phyloP scores from a whole-genome alignment of 2,888 invertebrate genomes.

The Eristalis intricaria region DNA sequence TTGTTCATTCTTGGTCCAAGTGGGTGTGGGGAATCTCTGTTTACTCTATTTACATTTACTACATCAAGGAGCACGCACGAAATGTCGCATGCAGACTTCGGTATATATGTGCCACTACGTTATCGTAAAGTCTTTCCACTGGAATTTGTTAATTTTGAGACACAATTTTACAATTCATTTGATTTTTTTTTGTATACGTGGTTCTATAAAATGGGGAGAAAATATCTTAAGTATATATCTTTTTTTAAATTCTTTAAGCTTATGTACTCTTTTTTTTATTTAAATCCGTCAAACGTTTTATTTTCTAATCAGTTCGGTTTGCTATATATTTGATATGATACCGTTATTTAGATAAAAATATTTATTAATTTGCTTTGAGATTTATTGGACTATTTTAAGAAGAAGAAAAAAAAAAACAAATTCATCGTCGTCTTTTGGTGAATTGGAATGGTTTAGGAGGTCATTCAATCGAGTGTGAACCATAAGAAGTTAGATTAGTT shows the following conservation, averaged over 20 bases:
- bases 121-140: background rate
- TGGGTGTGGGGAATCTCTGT: constrained; percentile 5
- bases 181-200: constrained; percentile 2
- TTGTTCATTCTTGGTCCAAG: constrained; percentile 25
- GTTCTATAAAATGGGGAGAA: constrained; percentile 10
- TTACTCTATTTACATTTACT: background rate
- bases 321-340: constrained; percentile 27
- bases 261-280: background rate
- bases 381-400: background rate
- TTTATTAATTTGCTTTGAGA: background rate
- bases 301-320: constrained; percentile 40
- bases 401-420: background rate
- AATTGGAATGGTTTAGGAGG: background rate
- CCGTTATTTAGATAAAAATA: background rate
- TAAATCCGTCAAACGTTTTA: constrained; percentile 33
- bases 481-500: too few species aligned
- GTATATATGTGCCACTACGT: background rate
- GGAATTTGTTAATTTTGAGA: background rate
- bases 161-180: background rate
- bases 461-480: too few species aligned
- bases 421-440: background rate
- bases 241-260: background rate
- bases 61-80: background rate
- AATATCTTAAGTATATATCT: background rate
- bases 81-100: background rate